A percentile compares a stretch with the other conserved stretches of the same genome.
Evolutionary conservation across 2,113 vertebrate genomes (phyloP).

Genomic region (Salminus brasiliensis): DNA sequence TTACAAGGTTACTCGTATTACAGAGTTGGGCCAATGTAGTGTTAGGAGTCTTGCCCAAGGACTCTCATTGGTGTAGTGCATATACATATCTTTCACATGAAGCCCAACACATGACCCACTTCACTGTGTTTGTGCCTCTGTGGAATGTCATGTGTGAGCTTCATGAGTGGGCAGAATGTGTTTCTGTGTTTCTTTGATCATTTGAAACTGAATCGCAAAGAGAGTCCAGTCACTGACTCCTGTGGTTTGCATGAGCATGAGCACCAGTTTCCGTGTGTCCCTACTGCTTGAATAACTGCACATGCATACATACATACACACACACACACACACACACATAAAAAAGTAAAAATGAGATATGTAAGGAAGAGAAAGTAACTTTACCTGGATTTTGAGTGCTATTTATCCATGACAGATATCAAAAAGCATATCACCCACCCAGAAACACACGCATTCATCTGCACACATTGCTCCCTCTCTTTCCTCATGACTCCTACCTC

Average conservation of each 20-base stretch:
- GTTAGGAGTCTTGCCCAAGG: too few relatives aligned
- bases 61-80: too few relatives aligned
- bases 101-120: neutral
- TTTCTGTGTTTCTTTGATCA: neutral
- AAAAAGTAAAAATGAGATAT: neutral
- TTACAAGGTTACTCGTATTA: too few relatives aligned
- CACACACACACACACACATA: conserved; percentile 1
- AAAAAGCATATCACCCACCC: conserved; percentile 18
- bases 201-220: neutral
- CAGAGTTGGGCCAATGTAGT: too few relatives aligned
- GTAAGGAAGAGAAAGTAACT: neutral
- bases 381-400: neutral
- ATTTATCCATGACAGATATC: conserved; percentile 1
- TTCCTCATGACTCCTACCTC: conserved; percentile 14
- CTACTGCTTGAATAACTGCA: conserved; percentile 49
- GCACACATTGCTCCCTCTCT: conserved; percentile 6
- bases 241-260: conserved; percentile 1
- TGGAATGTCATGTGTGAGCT: neutral
- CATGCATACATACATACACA: conserved; percentile 27
- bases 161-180: conserved; percentile 1
- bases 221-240: conserved; percentile 25
- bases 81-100: neutral
- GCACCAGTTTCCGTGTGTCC: conserved; percentile 1
- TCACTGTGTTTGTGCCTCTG: neutral
- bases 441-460: conserved; percentile 21